A percentile compares a stretch with the other conserved stretches of the same genome.
phyloP scores from a whole-genome alignment of 2,797 vertebrate genomes.

The Poecilia wingei region DNA sequence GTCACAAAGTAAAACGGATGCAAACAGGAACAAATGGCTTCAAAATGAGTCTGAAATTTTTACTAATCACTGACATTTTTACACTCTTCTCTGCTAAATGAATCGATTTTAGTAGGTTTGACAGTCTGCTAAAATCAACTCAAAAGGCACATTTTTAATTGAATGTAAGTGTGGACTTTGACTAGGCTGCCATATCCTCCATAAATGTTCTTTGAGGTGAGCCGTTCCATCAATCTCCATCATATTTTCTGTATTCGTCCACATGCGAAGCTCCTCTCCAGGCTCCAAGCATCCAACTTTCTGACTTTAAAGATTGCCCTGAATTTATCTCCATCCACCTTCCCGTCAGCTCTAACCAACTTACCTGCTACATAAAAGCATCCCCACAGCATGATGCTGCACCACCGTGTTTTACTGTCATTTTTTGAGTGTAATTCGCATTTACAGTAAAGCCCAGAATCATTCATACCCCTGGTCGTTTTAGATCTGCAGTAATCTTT shows the following conservation, averaged over 20 bases:
- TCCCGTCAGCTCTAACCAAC: neutral
- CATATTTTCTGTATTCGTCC: neutral
- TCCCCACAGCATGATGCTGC: neutral
- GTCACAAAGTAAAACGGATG: slow-evolving; percentile 43
- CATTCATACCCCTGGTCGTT: neutral
- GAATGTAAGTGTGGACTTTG: neutral
- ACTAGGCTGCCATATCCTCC: neutral
- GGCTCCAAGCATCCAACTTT: neutral
- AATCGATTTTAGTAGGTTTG: neutral
- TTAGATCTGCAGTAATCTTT: neutral
- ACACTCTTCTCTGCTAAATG: neutral
- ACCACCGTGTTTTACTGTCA: neutral
- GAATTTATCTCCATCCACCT: neutral
- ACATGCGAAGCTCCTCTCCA: neutral
- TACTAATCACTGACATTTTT: slow-evolving; percentile 1
- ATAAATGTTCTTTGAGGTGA: neutral
- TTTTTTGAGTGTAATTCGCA: neutral
- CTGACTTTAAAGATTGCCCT: neutral
- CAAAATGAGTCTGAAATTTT: slow-evolving; percentile 37
- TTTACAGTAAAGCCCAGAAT: neutral
- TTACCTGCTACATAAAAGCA: neutral
- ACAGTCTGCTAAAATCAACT: neutral
- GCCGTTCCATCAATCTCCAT: neutral
- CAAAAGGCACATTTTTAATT: neutral
- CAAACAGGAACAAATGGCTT: slow-evolving; percentile 29